Evolutionary conservation across 2,797 vertebrate species (phyloP).

Genomic region (Chiloscyllium punctatum): DNA sequence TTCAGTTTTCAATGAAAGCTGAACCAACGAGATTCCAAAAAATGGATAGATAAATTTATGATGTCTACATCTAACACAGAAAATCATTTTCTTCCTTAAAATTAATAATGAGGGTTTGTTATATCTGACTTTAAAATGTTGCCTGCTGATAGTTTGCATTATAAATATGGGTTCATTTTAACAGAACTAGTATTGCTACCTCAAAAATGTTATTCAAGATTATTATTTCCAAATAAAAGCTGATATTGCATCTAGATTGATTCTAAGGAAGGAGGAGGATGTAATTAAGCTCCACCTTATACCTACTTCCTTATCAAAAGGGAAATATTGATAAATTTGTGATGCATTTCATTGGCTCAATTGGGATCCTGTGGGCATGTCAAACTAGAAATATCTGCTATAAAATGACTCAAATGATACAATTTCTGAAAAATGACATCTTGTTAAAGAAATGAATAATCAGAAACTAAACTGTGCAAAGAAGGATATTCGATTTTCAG

Average conservation of each 20-base stretch:
- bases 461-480: not conserved
- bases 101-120: too few species aligned
- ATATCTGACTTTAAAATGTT: too few species aligned
- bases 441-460: not conserved
- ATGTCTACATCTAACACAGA: too few species aligned
- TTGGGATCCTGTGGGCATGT: too few species aligned
- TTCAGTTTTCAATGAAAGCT: too few species aligned
- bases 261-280: not conserved
- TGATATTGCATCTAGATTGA: not conserved
- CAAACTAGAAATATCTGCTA: too few species aligned
- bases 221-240: not conserved
- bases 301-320: too few species aligned
- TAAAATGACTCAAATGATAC: not conserved
- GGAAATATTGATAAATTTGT: not conserved
- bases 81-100: too few species aligned
- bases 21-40: too few species aligned
- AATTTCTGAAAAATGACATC: not conserved
- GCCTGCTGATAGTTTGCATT: too few species aligned
- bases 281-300: not conserved
- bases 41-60: too few species aligned
- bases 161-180: too few species aligned
- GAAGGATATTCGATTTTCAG: not conserved
- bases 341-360: not conserved
- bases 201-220: not conserved
- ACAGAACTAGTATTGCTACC: not conserved